These are phyloP conservation scores for Ligdia adustata DNA, from an alignment of 2,888 invertebrate species.

Conservation along the genomic window DNA sequence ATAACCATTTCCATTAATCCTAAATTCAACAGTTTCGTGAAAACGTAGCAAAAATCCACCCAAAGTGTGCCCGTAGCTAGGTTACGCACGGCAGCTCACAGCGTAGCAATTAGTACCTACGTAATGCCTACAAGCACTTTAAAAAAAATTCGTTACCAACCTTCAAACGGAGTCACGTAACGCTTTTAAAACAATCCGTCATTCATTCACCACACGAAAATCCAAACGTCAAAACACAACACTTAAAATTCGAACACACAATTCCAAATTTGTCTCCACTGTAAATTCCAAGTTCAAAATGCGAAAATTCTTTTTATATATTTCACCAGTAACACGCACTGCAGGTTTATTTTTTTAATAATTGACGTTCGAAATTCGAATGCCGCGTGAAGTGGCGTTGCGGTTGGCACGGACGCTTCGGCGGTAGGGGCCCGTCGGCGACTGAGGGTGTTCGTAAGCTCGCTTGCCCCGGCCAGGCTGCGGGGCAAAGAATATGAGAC, in stretches of 20 bases:
- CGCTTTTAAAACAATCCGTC: constrained; percentile 30
- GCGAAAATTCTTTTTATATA: constrained; percentile 13
- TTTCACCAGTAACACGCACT: constrained; percentile 35
- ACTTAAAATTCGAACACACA: constrained; percentile 33
- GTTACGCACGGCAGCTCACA: background rate
- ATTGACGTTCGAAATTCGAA: constrained; percentile 57
- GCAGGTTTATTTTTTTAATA: constrained; percentile 31
- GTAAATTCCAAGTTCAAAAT: background rate
- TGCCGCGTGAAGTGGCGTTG: constrained; percentile 44
- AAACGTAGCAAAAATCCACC: background rate
- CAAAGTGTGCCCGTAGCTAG: no score
- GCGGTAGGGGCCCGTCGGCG: constrained; percentile 56
- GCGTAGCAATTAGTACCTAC: background rate
- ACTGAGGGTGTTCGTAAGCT: constrained; percentile 75
- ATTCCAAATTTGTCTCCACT: constrained; percentile 18
- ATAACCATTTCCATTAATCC: no score
- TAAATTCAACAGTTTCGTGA: no score
- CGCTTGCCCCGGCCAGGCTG: constrained; percentile 74
- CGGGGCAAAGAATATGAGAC: constrained; percentile 59
- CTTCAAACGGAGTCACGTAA: constrained; percentile 32
- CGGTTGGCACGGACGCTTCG: constrained; percentile 31
- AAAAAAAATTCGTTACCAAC: constrained; percentile 22
- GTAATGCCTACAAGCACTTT: background rate
- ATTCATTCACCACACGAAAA: constrained; percentile 34
- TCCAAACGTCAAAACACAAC: constrained; percentile 35